These are phyloP conservation scores for Rotaria socialis DNA, from an alignment of 2,888 invertebrate genomes.

Conservation along the genomic window DNA sequence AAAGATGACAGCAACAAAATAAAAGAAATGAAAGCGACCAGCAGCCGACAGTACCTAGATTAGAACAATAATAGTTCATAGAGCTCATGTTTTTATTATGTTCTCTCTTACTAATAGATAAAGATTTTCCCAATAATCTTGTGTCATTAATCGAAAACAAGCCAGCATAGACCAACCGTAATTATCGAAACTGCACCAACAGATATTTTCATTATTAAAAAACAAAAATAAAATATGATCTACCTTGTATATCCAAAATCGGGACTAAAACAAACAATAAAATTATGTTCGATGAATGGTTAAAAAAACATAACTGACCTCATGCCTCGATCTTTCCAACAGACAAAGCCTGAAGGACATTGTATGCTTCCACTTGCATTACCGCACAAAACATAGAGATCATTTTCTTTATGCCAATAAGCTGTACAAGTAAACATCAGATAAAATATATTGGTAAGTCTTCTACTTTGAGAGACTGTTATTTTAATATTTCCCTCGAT, in stretches of 20 bases:
- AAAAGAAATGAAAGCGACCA: slow-evolving; percentile 93
- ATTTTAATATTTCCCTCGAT: too few species aligned
- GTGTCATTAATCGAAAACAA: slow-evolving; percentile 95
- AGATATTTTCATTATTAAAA: too few species aligned
- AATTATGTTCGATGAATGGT: neutral
- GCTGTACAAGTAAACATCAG: slow-evolving; percentile 2
- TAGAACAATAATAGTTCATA: neutral
- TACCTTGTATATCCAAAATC: slow-evolving; percentile 28
- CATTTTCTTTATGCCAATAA: slow-evolving; percentile 39
- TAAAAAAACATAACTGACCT: slow-evolving; percentile 64
- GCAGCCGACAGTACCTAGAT: slow-evolving; percentile 79
- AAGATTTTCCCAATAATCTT: slow-evolving; percentile 96
- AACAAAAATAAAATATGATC: neutral
- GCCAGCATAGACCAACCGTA: slow-evolving; percentile 87
- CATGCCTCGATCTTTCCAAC: slow-evolving; percentile 81
- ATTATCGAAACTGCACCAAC: slow-evolving; percentile 36
- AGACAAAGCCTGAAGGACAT: slow-evolving; percentile 80
- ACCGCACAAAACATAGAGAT: slow-evolving; percentile 38
- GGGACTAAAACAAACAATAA: slow-evolving; percentile 61
- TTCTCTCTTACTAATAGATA: slow-evolving; percentile 76
- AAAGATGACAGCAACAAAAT: slow-evolving; percentile 96
- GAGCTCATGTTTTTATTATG: neutral
- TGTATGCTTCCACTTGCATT: slow-evolving; percentile 19
- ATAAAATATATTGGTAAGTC: too few species aligned
- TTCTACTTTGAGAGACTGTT: too few species aligned